Conservation (phyloP, 2,113 vertebrate genomes). For the Phoenicopterus ruber region DNA sequence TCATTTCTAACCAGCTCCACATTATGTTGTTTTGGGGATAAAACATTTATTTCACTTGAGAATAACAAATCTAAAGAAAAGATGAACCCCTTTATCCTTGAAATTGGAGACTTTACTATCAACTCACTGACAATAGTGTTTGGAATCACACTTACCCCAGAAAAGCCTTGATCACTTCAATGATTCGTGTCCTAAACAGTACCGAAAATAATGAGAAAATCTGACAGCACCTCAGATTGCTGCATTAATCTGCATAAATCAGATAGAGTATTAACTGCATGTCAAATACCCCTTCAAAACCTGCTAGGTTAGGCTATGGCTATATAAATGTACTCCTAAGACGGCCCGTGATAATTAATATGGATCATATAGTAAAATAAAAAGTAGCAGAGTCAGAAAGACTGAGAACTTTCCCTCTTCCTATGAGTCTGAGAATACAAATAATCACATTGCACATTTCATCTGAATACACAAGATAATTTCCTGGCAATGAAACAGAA, state of each 20-base stretch:
- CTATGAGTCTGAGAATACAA: neutral
- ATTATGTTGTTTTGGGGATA: neutral
- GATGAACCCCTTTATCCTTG: neutral
- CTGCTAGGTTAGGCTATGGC: neutral
- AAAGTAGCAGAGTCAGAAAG: neutral
- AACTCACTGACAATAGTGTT: neutral
- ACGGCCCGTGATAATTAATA: neutral
- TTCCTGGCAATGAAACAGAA: neutral
- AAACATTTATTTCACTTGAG: neutral
- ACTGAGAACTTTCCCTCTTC: neutral
- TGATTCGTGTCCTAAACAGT: neutral
- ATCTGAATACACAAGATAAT: neutral
- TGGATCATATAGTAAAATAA: neutral
- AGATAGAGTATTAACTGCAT: neutral
- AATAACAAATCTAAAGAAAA: neutral
- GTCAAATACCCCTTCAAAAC: neutral
- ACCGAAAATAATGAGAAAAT: neutral
- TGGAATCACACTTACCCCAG: neutral
- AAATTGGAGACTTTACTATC: neutral
- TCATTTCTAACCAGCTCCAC: neutral
- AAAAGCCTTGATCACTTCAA: neutral
- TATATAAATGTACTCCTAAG: neutral
- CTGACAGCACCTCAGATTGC: neutral
- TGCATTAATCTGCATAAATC: conserved; percentile 18
- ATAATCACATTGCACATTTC: neutral